phyloP scores from a whole-genome alignment of 2,888 invertebrate species.

The Priocnemis perturbator region DNA sequence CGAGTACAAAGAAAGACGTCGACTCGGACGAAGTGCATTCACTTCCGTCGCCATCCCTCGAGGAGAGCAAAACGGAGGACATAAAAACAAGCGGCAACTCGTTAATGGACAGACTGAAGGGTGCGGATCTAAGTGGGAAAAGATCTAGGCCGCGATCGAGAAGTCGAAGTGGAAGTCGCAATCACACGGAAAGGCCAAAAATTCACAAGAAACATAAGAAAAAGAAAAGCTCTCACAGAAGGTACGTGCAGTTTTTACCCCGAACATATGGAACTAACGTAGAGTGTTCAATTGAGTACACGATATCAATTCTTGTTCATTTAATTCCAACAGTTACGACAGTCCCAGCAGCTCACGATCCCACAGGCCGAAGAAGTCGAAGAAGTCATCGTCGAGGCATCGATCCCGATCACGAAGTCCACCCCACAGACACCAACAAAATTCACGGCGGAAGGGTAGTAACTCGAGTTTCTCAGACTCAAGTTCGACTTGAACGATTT shows the following conservation, averaged over 20 bases:
- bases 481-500: conserved; percentile 57
- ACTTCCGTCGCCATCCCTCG: conserved; percentile 65
- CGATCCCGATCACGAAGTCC: conserved; percentile 70
- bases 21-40: conserved; percentile 69
- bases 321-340: conserved; percentile 61
- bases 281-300: neutral
- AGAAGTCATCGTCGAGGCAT: conserved; percentile 68
- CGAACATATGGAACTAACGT: neutral
- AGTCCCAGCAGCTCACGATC: conserved; percentile 68
- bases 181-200: conserved; percentile 68
- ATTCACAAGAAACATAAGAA: conserved; percentile 73
- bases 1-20: conserved; percentile 41
- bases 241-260: conserved; percentile 63
- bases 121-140: conserved; percentile 66
- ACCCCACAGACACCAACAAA: conserved; percentile 60
- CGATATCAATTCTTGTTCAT: neutral
- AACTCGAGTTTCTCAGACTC: conserved; percentile 68
- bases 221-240: conserved; percentile 76
- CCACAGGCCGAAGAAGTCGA: conserved; percentile 70
- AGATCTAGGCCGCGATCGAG: conserved; percentile 66
- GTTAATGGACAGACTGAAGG: conserved; percentile 67
- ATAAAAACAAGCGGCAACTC: conserved; percentile 56
- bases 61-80: conserved; percentile 52
- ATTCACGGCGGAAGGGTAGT: conserved; percentile 62
- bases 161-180: conserved; percentile 64